A percentile compares a stretch with the other conserved stretches of the same genome.
phyloP scores from a whole-genome alignment of 2,113 vertebrate species.

The Cochlearius cochlearius region DNA sequence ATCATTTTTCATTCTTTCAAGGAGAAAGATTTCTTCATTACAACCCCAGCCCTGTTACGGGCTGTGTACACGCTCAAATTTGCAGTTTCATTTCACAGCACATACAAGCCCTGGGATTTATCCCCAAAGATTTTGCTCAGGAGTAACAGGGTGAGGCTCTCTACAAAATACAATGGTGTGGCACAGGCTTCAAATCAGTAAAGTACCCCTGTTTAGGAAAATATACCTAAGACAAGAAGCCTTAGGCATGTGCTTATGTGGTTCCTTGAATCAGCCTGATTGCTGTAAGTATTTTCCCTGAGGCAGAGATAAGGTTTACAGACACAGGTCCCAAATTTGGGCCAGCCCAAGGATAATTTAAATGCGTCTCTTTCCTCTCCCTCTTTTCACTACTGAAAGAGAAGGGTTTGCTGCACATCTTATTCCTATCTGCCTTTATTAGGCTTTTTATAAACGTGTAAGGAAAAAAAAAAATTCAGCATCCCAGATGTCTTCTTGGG shows the following conservation, averaged over 20 bases:
- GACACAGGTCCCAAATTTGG: conserved; percentile 15
- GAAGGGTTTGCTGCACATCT: background rate
- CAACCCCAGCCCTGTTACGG: background rate
- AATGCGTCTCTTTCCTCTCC: background rate
- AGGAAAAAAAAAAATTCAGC: conserved; percentile 4
- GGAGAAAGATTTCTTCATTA: background rate
- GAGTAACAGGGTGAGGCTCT: background rate
- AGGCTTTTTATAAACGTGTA: conserved; percentile 24
- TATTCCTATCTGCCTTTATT: conserved; percentile 36
- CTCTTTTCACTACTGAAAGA: background rate
- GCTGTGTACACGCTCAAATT: background rate
- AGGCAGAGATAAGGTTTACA: conserved; percentile 43
- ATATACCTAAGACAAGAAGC: conserved; percentile 20
- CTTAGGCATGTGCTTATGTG: conserved; percentile 14
- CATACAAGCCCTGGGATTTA: background rate
- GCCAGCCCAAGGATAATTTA: conserved; percentile 19
- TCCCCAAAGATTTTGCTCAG: background rate
- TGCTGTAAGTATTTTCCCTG: conserved; percentile 1
- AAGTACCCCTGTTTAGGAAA: conserved; percentile 33
- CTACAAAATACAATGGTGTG: background rate
- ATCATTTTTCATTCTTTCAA: background rate
- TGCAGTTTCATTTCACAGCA: background rate
- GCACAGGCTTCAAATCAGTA: background rate
- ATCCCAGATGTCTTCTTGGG: conserved; percentile 30
- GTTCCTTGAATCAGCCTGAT: conserved; percentile 22